Percentiles rank a stretch among this genome's conserved stretches.
Evolutionary conservation across 2,888 invertebrate species (phyloP).

Genomic region (Dorcus hopei): DNA sequence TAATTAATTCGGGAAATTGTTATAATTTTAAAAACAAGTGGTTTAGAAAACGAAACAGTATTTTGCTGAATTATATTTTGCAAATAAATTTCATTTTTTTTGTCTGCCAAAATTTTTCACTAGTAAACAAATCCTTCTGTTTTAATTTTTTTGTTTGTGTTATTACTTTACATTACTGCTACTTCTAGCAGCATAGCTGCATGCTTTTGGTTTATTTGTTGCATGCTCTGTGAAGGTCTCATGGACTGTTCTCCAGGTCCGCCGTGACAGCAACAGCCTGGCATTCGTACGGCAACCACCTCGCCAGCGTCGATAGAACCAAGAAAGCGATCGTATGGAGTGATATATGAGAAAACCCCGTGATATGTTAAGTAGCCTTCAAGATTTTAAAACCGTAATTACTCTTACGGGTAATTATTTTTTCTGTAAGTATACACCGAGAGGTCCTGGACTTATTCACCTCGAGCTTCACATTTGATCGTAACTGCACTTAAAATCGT

Average conservation of each 20-base stretch:
- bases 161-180: neutral
- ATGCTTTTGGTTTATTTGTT: constrained; percentile 33
- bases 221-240: constrained; percentile 40
- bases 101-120: too few species aligned
- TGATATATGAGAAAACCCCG: constrained; percentile 51
- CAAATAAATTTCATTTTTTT: too few species aligned
- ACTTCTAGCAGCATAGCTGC: neutral
- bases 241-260: constrained; percentile 60
- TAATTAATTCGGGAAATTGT: too few species aligned
- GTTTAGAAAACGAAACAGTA: too few species aligned
- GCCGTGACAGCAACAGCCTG: constrained; percentile 85
- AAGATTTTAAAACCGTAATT: neutral
- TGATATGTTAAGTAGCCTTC: constrained; percentile 18
- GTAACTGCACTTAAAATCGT: neutral
- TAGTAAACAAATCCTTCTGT: too few species aligned
- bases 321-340: constrained; percentile 82
- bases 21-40: too few species aligned
- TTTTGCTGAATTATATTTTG: too few species aligned
- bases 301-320: constrained; percentile 80
- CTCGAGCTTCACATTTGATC: neutral
- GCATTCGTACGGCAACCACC: constrained; percentile 77
- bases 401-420: neutral
- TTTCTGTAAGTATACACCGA: neutral
- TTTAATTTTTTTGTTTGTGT: too few species aligned
- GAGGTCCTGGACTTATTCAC: neutral